Conservation (phyloP, 2,888 invertebrate genomes). For the Anticlea derivata region DNA sequence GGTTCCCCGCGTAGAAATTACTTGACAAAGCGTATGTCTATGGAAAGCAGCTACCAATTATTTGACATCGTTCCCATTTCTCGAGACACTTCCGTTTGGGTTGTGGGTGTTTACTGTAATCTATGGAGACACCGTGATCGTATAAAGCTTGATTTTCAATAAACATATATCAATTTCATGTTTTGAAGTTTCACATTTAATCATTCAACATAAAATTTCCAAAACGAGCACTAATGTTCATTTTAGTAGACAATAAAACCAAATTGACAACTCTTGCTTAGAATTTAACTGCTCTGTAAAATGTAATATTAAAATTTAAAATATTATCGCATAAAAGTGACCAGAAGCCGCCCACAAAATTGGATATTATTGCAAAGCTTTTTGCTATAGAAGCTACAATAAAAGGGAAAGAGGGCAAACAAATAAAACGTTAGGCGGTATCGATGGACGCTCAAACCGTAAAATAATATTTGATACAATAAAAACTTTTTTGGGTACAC, state of each 20-base stretch:
- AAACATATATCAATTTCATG: conserved; percentile 34
- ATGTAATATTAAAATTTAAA: conserved; percentile 30
- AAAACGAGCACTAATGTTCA: conserved; percentile 29
- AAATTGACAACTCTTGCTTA: conserved; percentile 33
- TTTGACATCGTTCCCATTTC: conserved; percentile 22
- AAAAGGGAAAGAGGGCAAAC: conserved; percentile 15
- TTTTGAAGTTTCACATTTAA: conserved; percentile 26
- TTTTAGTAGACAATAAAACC: conserved; percentile 36
- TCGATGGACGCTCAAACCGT: neutral
- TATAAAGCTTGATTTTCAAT: conserved; percentile 26
- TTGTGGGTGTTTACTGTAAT: conserved; percentile 18
- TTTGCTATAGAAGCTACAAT: conserved; percentile 10
- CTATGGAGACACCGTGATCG: neutral
- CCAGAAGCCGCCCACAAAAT: conserved; percentile 33
- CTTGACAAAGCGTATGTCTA: conserved; percentile 45
- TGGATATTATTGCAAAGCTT: conserved; percentile 22
- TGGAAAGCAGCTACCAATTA: conserved; percentile 41
- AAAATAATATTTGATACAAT: conserved; percentile 9
- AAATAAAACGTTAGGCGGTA: conserved; percentile 8
- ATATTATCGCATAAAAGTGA: conserved; percentile 32
- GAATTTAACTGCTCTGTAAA: conserved; percentile 33
- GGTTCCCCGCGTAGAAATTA: conserved; percentile 33
- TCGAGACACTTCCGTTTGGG: conserved; percentile 6
- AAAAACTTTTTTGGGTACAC: conserved; percentile 14
- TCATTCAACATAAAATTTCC: conserved; percentile 27